Evolutionary conservation across 2,888 invertebrate species (phyloP).

Genomic region (Rambutsinella grinnellia): DNA sequence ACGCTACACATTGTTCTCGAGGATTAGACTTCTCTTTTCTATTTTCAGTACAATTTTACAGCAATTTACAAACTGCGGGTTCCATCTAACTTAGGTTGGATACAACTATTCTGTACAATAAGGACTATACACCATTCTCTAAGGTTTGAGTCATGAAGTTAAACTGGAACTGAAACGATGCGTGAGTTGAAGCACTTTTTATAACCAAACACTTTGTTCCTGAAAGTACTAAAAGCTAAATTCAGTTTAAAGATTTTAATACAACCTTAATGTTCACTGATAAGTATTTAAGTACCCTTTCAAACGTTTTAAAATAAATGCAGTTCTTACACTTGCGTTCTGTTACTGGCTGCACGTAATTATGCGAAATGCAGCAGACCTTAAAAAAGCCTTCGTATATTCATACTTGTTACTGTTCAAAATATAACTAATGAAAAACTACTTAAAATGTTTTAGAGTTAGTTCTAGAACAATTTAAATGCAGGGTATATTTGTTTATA

Average conservation of each 20-base stretch:
- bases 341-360: constrained; percentile 8
- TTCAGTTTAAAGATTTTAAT: too few species aligned
- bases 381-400: too few species aligned
- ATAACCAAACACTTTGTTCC: too few species aligned
- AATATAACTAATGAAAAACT: too few species aligned
- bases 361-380: constrained; percentile 42
- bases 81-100: background rate
- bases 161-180: background rate
- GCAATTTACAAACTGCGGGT: constrained; percentile 50
- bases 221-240: background rate
- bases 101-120: constrained; percentile 8
- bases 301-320: constrained; percentile 32
- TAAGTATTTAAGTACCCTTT: constrained; percentile 48
- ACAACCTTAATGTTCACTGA: background rate
- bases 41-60: too few species aligned
- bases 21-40: too few species aligned
- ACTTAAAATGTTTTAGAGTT: too few species aligned
- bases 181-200: too few species aligned
- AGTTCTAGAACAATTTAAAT: constrained; percentile 34
- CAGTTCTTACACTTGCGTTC: constrained; percentile 27
- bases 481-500: constrained; percentile 12
- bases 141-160: background rate
- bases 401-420: too few species aligned
- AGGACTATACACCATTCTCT: background rate
- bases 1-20: too few species aligned